These are phyloP conservation scores for Platerodrilus igneus DNA, from an alignment of 2,888 invertebrate genomes.

Conservation along the genomic window DNA sequence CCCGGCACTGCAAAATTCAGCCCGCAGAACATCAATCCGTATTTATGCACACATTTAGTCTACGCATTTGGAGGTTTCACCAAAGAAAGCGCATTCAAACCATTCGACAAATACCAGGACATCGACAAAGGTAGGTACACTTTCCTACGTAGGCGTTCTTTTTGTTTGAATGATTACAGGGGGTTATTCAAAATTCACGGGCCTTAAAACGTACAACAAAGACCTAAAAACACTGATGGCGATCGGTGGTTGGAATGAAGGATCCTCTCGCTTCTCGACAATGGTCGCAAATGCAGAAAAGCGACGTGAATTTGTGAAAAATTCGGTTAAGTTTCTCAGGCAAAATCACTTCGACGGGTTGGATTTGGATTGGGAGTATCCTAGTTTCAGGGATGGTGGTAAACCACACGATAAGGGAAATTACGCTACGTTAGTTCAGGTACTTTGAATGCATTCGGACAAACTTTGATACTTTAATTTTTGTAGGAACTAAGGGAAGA, in stretches of 20 bases:
- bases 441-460: conserved; percentile 30
- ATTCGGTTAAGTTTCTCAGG: conserved; percentile 78
- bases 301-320: conserved; percentile 77
- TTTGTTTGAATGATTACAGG: conserved; percentile 52
- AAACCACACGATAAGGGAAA: conserved; percentile 79
- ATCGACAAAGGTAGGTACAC: conserved; percentile 81
- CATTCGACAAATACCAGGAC: conserved; percentile 93
- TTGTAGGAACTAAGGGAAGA: conserved; percentile 77
- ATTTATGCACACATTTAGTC: conserved; percentile 87
- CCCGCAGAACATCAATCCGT: conserved; percentile 92
- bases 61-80: conserved; percentile 92
- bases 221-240: conserved; percentile 86
- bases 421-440: conserved; percentile 81
- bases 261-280: conserved; percentile 81
- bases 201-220: conserved; percentile 88
- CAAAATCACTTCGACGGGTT: conserved; percentile 91
- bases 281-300: conserved; percentile 75
- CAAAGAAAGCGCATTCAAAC: conserved; percentile 84
- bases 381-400: conserved; percentile 75
- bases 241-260: conserved; percentile 93
- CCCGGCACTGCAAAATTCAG: conserved; percentile 88
- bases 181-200: conserved; percentile 91
- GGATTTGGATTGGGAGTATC: conserved; percentile 91
- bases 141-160: too few relatives aligned
- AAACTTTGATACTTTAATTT: conserved; percentile 11